A percentile compares a stretch with the other conserved stretches of the same genome.
Conservation (phyloP, 2,888 invertebrate species). For the Drosophila macrospina region DNA sequence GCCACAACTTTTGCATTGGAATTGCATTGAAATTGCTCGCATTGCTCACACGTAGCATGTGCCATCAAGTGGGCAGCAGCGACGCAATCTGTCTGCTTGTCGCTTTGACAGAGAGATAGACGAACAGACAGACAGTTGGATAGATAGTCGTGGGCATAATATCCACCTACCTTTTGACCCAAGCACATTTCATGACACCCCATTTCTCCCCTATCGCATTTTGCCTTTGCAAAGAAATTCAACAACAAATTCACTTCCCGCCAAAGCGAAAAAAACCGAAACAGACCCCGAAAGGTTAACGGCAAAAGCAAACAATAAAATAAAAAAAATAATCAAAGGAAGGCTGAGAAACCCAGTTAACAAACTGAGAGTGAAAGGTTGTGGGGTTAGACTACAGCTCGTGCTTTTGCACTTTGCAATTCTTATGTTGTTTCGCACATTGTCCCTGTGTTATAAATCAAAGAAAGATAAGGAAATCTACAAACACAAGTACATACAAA, state of each 20-base stretch:
- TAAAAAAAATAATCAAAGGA: constrained; percentile 14
- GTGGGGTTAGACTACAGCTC: constrained; percentile 2
- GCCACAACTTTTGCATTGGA: constrained; percentile 20
- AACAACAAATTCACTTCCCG: constrained; percentile 69
- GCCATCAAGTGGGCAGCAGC: constrained; percentile 68
- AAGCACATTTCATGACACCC: constrained; percentile 35
- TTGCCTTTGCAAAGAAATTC: constrained; percentile 59
- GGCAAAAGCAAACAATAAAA: constrained; percentile 55
- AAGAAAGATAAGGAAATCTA: constrained; percentile 19
- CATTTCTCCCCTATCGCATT: constrained; percentile 27
- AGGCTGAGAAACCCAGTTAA: constrained; percentile 20
- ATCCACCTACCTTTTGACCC: constrained; percentile 48
- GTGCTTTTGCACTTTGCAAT: constrained; percentile 22
- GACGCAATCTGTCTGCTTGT: constrained; percentile 47
- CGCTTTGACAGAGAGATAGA: constrained; percentile 34
- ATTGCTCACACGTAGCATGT: constrained; percentile 76
- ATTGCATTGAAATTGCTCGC: constrained; percentile 56
- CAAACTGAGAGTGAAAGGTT: constrained; percentile 53
- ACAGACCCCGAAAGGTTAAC: constrained; percentile 62
- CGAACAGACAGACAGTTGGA: constrained; percentile 15
- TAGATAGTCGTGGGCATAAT: constrained; percentile 29
- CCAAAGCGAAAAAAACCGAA: constrained; percentile 58
- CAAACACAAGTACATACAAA: not conserved
- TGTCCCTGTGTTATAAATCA: constrained; percentile 18
- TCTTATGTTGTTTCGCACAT: constrained; percentile 28